Evolutionary conservation across 2,797 vertebrate species (phyloP).

Genomic region (Anguilla anguilla): DNA sequence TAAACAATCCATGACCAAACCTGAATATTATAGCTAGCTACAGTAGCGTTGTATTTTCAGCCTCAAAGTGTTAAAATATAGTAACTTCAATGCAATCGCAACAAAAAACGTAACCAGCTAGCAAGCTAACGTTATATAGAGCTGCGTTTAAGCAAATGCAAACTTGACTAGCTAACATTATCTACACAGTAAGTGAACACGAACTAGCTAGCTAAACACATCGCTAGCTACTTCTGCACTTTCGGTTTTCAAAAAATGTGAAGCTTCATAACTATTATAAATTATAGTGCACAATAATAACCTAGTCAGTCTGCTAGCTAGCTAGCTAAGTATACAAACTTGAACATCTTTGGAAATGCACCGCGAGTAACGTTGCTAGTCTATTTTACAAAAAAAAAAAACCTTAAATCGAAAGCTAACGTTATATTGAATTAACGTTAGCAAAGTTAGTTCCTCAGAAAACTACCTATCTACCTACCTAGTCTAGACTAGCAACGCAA

Average conservation of each 20-base stretch:
- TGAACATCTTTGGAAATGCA: not conserved
- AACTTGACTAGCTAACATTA: not conserved
- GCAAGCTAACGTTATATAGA: constrained; percentile 52
- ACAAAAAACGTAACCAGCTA: constrained; percentile 24
- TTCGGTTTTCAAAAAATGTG: not conserved
- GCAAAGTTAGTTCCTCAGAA: not conserved
- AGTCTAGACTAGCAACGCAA: no score
- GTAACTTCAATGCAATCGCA: not conserved
- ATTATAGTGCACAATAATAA: not conserved
- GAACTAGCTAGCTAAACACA: constrained; percentile 11
- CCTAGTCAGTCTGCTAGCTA: not conserved
- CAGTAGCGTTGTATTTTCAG: not conserved
- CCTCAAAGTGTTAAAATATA: not conserved
- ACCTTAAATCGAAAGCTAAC: not conserved
- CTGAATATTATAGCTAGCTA: not conserved
- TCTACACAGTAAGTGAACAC: not conserved
- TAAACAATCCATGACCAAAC: not conserved
- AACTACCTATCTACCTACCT: not conserved
- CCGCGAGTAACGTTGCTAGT: not conserved
- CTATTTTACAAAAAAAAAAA: not conserved
- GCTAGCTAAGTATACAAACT: not conserved
- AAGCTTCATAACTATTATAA: not conserved
- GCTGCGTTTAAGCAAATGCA: not conserved
- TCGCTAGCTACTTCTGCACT: not conserved
- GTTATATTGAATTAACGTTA: not conserved